A percentile compares a stretch with the other conserved stretches of the same genome.
phyloP scores from a whole-genome alignment of 2,797 vertebrate species.

The Mus minutoides region DNA sequence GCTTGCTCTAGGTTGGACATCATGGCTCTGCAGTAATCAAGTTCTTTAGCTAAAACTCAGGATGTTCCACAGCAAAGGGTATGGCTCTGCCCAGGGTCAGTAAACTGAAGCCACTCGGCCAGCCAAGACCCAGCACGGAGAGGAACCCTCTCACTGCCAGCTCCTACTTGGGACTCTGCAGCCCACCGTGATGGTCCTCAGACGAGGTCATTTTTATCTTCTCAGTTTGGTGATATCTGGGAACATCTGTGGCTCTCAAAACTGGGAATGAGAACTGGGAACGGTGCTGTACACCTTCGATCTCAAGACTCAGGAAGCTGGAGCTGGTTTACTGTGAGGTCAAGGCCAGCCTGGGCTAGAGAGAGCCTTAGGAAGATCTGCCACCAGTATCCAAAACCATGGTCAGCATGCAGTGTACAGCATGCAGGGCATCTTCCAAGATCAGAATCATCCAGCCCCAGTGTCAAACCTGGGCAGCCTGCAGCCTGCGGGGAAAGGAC shows the following conservation, averaged over 20 bases:
- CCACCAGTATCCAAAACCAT: background rate
- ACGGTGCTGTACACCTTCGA: background rate
- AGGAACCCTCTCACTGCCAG: background rate
- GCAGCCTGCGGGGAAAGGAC: rapidly evolving
- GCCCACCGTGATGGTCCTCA: background rate
- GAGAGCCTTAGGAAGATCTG: background rate
- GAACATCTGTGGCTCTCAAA: background rate
- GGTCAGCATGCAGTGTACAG: no score
- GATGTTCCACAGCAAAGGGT: background rate
- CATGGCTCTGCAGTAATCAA: background rate
- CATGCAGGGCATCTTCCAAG: background rate
- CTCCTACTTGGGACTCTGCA: background rate
- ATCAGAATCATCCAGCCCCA: rapidly evolving
- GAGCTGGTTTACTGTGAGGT: background rate
- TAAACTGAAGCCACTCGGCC: background rate
- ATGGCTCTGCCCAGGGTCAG: background rate
- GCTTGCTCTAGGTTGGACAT: background rate
- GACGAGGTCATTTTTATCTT: background rate
- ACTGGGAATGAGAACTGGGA: background rate
- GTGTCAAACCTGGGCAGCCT: rapidly evolving
- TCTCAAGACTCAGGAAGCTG: background rate
- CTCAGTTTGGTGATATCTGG: background rate
- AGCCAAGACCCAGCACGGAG: background rate
- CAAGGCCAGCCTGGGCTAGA: background rate
- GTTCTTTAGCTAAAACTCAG: background rate